Evolutionary conservation across 2,888 invertebrate genomes (phyloP), one percentile per base, ranked within the genome.

Genomic region (Scaptodrosophila latifasciaeformis): DNA sequence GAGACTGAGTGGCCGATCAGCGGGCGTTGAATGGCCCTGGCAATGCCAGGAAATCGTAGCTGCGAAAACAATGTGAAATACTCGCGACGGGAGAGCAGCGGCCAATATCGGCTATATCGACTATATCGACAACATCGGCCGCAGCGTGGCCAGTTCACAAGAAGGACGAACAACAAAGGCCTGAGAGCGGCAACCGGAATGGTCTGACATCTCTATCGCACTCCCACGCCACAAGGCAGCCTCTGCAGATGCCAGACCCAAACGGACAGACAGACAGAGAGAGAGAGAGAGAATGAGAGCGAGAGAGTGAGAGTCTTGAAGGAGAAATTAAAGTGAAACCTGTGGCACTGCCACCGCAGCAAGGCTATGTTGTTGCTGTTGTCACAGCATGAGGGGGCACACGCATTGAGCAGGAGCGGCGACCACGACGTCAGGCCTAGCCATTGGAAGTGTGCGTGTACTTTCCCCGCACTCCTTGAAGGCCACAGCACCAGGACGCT

Each of bases 371-470:
- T 49, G 44, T 40, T 46, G 54, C 18, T 49, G 30, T 12, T 51
- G 49, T 65, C 79, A 59, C 69, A 72, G 72, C 79, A 21, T 69
- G 72, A 57, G 74, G 65, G 66, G 77, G 72, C 72, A 53, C 72
- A 69, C 80, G 70, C 58, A 53, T 18, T 7, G 29, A 24, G 43
- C 35, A 10, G 30, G 57, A 9, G 62, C 51, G 21, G 10, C 43
- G 7, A n/a, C 12, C 29, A 47, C 50, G 2, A 5, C 52, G 40
- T 42, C 62, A 9, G 31, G 52, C n/a, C n/a, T n/a, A n/a, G n/a
- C n/a, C n/a, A 72, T 58, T 71, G 69, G 72, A 67, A 70, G 67
- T 68, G 64, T 70, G 70, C 64, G 34, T 51, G 70, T 54, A 58
- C 37, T 65, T 68, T 58, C 59, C 62, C 63, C 46, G 21, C 46